These are phyloP conservation scores for Ganaspis brasiliensis DNA, from an alignment of 2,888 invertebrate species.

Conservation along the genomic window DNA sequence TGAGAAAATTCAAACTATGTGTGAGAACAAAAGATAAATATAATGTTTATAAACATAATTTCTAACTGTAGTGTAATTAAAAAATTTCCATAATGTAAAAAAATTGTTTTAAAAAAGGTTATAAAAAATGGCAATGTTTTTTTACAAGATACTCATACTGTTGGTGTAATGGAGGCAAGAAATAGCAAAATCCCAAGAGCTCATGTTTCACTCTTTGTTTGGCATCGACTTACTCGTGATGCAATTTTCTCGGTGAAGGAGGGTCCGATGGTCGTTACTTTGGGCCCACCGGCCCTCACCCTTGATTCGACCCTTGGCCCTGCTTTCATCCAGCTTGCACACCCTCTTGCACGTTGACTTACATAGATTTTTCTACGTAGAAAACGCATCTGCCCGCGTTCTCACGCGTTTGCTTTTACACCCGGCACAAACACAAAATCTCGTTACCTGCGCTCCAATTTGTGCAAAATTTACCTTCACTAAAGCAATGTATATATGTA, in stretches of 20 bases:
- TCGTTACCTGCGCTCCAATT: conserved; percentile 8
- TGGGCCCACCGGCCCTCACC: conserved; percentile 58
- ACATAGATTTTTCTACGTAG: conserved; percentile 63
- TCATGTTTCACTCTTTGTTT: conserved; percentile 23
- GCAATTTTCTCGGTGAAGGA: conserved; percentile 43
- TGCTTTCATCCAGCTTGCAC: conserved; percentile 50
- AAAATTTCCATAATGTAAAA: too few species aligned
- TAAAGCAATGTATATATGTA: background rate
- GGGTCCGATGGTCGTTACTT: conserved; percentile 59
- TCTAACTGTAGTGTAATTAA: too few species aligned
- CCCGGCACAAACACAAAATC: conserved; percentile 45
- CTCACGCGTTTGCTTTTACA: conserved; percentile 66
- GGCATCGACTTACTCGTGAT: conserved; percentile 19
- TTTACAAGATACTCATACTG: background rate
- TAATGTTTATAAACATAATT: too few species aligned
- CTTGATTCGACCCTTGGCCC: conserved; percentile 53
- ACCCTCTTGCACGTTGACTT: conserved; percentile 57
- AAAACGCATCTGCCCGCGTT: conserved; percentile 68
- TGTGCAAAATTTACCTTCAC: conserved; percentile 18
- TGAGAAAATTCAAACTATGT: too few species aligned
- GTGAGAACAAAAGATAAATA: too few species aligned
- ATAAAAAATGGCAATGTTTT: too few species aligned
- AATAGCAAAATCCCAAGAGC: conserved; percentile 6
- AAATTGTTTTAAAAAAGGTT: background rate
- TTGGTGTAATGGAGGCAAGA: background rate